phyloP scores from a whole-genome alignment of 35 echinoderm and acorn worm genomes.

The Diadema setosum region DNA sequence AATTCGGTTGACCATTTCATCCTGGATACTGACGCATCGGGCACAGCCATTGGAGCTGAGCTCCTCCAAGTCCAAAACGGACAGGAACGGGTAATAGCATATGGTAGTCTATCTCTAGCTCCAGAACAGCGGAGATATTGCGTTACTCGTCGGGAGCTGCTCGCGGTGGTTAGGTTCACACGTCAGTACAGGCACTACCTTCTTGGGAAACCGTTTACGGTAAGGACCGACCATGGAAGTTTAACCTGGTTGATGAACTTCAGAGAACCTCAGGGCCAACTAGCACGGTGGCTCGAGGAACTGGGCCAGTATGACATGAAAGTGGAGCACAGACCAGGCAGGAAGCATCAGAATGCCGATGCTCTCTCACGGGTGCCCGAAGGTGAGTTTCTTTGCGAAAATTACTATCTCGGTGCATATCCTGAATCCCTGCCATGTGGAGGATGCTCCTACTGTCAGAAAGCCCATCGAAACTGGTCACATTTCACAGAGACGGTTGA shows the following conservation, averaged over 20 bases:
- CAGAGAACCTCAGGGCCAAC: no score
- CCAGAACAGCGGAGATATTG: background rate
- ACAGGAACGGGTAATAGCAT: background rate
- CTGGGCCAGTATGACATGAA: no score
- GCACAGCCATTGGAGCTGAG: background rate
- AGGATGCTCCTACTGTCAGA: slow-evolving; percentile 28
- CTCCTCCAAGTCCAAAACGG: background rate
- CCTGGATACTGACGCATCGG: background rate
- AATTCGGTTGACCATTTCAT: background rate
- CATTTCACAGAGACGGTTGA: slow-evolving; percentile 46
- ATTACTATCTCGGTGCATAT: no score
- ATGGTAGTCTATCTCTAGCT: background rate
- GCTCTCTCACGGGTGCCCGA: no score
- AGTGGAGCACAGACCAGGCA: no score
- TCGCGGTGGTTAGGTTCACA: background rate
- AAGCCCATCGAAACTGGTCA: slow-evolving; percentile 32
- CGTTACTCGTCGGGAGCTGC: background rate
- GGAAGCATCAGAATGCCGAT: no score
- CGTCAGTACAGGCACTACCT: no score
- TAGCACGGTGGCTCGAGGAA: no score
- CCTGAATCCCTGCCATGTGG: slow-evolving; percentile 65
- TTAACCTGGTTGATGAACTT: slow-evolving; percentile 7
- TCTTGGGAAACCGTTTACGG: background rate
- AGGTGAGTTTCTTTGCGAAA: no score
- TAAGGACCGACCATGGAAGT: slow-evolving; percentile 25